Base-by-base conservation (phyloP, 2,797 vertebrate species). In the Kryptolebias ocellatus region DNA sequence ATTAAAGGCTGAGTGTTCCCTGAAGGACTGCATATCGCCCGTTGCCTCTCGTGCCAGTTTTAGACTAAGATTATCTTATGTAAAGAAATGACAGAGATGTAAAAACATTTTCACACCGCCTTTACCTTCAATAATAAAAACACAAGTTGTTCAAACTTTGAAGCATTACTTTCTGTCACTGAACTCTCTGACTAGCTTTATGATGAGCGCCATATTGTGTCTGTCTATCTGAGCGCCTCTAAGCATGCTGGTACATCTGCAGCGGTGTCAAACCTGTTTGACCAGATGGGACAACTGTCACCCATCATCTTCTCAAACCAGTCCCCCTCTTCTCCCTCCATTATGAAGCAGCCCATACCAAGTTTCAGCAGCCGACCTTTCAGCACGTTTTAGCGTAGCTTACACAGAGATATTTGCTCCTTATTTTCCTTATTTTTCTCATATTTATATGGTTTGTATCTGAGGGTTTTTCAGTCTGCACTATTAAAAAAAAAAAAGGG, bases 151-250 rank as follows among this genome's bases (percentile, higher is more conserved):
- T 74, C 31, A 63, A 31, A 64, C 72, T 76, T 51, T 64, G 67
- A 88, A 90, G 79, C 53, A 51, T 72, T 77, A 58, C 0, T 4
- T 34, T 7, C 63, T 72, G 87, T 90, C 86, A 90, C 79, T 82
- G 77, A 87, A 88, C 77, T 83, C 82, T 83, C 83, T 82, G 88
- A 88, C 86, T 83, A 84, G 73, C 76, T 15, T 34, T 34, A 4
- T 34, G 31, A 15, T 58, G 46, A 57, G 68, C 29, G 50, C 54
- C n/a, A 52, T n/a, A 44, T 69, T 54, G 24, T 56, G 60, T 56
- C 39, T 56, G 50, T 54, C 68, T 71, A 58, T 60, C 24, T 18
- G 9, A 60, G 60, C 4, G 31, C 31, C 31, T 34, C 31, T 4
- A 4, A 34, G 31, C 69, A 67, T 62, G 67, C 37, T 44, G 1